Evolutionary conservation across 2,888 invertebrate genomes (phyloP), one percentile per base, ranked within the genome.

Genomic region (Hypena proboscidalis): DNA sequence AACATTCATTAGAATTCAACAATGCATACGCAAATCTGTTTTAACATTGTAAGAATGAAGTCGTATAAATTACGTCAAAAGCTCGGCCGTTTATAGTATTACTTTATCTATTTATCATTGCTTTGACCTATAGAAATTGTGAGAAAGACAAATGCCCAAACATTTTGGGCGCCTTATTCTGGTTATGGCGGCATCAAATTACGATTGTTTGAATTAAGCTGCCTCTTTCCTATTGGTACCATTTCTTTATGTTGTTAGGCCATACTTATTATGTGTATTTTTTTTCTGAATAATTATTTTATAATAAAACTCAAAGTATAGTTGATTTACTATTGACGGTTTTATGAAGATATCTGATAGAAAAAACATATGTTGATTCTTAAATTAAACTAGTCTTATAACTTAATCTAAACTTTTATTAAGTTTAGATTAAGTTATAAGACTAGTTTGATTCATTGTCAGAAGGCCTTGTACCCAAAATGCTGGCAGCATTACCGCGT

Each of bases 91-190:
- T 61, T 45, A 46, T 47, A 55, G 38, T 45, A 38, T 57, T 40
- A 66, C 53, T 58, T 55, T 64, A 64, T 48, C 67, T 59, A 64
- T 68, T 52, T 52, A 61, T 67, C 64, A 69, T 69, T 69, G 59
- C 46, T 36, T 47, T 55, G 51, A 60, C 57, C 61, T 52, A 61
- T 62, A 55, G 55, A 64, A 61, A 57, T 61, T 52, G 56, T 56
- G 69, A 57, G 64, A 61, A 53, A 69, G 69, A 67, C 54, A 57
- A 67, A 67, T 69, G 67, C 50, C 42, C 26, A 23, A 31, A 41
- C 40, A 30, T 55, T 51, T 49, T 34, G 26, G 26, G n/a, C 17
- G 50, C 3, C 38, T 13, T 65, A 62, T 62, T 62, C 62, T 65
- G 66, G n/a, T 22, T 7, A 15, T 31, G 13, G 14, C 4, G n/a